Conservation (phyloP, 35 echinoderm and acorn worm genomes). For the Hemicentrotus pulcherrimus region DNA sequence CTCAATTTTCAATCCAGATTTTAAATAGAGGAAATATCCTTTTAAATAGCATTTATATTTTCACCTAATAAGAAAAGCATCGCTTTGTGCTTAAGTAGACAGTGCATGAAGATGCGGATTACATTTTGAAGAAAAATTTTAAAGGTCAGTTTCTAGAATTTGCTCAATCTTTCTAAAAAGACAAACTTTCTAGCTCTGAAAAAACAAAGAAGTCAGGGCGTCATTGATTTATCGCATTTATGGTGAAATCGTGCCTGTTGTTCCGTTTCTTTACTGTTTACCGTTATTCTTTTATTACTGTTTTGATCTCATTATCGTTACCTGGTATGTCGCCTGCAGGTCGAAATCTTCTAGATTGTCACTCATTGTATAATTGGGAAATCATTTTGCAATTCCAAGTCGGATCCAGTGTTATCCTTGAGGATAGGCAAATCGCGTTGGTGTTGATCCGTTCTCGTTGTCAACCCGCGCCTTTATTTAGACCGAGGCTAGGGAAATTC, state of each 20-base stretch:
- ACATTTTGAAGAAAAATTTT: too few species aligned
- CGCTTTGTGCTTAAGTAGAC: too few species aligned
- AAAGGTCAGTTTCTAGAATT: neutral
- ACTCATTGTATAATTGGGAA: neutral
- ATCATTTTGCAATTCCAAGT: neutral
- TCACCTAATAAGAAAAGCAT: too few species aligned
- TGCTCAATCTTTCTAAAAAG: neutral
- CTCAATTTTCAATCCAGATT: too few species aligned
- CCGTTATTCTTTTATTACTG: neutral
- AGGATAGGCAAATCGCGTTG: neutral
- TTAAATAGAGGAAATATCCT: too few species aligned
- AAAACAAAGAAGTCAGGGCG: neutral
- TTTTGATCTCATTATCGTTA: constrained; percentile 12
- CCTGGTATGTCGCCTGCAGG: neutral
- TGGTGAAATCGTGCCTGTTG: neutral
- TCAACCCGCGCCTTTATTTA: neutral
- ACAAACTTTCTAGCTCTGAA: neutral
- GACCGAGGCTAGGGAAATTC: neutral
- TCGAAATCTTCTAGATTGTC: neutral
- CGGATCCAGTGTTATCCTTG: neutral
- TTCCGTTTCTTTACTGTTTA: neutral
- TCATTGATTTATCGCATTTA: neutral
- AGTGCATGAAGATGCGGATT: too few species aligned
- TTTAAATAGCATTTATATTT: too few species aligned
- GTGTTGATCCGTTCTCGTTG: neutral